These are phyloP conservation scores for Emys orbicularis DNA, from an alignment of 2,797 vertebrate species.

Conservation along the genomic window DNA sequence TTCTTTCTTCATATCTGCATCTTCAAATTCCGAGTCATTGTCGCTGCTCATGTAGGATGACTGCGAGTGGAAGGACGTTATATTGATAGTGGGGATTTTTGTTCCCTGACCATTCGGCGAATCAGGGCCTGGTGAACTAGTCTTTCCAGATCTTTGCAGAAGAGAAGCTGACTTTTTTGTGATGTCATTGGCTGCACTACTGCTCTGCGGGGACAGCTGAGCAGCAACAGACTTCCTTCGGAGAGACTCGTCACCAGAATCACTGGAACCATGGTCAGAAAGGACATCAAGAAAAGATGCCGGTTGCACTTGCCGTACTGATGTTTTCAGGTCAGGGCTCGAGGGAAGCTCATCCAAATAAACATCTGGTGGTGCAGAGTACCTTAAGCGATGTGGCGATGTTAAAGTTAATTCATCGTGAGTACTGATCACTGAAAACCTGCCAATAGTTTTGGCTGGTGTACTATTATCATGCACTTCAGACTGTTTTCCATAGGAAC, in stretches of 20 bases:
- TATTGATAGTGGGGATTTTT: constrained; percentile 84
- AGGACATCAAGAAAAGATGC: constrained; percentile 88
- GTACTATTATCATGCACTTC: constrained; percentile 61
- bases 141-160: constrained; percentile 89
- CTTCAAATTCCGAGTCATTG: constrained; percentile 97
- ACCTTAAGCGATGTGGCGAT: constrained; percentile 86
- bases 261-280: constrained; percentile 89
- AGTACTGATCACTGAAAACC: constrained; percentile 92
- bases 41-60: constrained; percentile 97
- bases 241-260: constrained; percentile 88
- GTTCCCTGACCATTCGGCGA: constrained; percentile 86
- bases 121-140: constrained; percentile 87
- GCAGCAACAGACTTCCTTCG: constrained; percentile 75
- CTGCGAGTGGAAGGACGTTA: constrained; percentile 87
- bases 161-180: constrained; percentile 94
- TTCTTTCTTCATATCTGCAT: constrained; percentile 94
- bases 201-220: constrained; percentile 70
- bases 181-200: constrained; percentile 89
- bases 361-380: constrained; percentile 94
- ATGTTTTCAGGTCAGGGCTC: constrained; percentile 83
- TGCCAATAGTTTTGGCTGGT: constrained; percentile 90
- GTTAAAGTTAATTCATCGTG: constrained; percentile 90
- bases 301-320: constrained; percentile 84
- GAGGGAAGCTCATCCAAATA: constrained; percentile 91
- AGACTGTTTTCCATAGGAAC: constrained; percentile 83